These are phyloP conservation scores for Gallinago nigripennis DNA, from an alignment of 2,797 vertebrate genomes.

Conservation along the genomic window DNA sequence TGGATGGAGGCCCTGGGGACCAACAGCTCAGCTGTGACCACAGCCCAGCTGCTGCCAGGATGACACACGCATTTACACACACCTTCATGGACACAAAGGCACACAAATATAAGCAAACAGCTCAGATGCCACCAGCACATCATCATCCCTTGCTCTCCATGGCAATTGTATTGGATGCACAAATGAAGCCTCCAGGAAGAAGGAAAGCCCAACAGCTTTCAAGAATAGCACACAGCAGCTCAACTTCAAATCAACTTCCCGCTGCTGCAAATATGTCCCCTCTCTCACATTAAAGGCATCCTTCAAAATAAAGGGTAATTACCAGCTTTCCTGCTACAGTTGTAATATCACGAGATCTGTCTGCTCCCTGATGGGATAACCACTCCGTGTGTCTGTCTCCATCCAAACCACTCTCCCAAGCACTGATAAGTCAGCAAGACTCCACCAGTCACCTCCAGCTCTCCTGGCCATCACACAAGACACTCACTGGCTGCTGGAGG, in stretches of 20 bases:
- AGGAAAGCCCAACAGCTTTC: neutral
- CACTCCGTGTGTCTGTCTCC: accelerated
- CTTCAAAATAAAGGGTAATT: neutral
- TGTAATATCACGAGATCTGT: neutral
- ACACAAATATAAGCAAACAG: neutral
- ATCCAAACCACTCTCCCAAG: neutral
- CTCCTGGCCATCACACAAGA: neutral
- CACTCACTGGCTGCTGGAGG: neutral
- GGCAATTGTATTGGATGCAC: accelerated
- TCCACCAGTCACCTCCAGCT: neutral
- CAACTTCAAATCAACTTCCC: neutral
- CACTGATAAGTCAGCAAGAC: neutral
- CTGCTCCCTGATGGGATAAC: neutral
- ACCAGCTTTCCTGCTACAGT: neutral
- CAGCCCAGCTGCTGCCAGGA: neutral
- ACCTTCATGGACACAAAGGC: accelerated
- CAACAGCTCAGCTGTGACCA: neutral
- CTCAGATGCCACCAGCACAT: neutral
- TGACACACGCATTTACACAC: neutral
- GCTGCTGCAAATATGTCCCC: accelerated
- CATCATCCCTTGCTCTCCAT: accelerated
- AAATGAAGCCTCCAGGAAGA: neutral
- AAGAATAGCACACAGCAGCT: neutral
- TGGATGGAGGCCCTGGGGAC: neutral
- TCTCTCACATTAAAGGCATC: neutral